Percentiles rank a stretch among this genome's conserved stretches.
Evolutionary conservation across 2,888 invertebrate genomes (phyloP).

Genomic region (Elmis aenea): DNA sequence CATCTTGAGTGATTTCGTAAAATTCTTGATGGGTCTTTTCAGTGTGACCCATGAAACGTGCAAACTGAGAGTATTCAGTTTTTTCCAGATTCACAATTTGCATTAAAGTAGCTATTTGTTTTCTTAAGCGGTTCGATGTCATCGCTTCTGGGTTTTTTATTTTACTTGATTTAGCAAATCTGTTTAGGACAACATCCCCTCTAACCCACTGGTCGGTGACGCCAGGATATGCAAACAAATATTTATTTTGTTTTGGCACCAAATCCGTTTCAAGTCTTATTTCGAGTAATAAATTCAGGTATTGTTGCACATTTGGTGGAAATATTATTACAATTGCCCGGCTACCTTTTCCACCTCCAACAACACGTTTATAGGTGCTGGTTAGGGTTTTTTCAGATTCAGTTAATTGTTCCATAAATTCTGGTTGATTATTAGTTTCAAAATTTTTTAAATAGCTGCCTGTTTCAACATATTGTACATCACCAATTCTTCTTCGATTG

Average conservation of each 20-base stretch:
- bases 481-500: conserved; percentile 11
- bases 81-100: conserved; percentile 4
- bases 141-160: conserved; percentile 8
- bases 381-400: conserved; percentile 12
- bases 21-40: conserved; percentile 6
- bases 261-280: conserved; percentile 7
- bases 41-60: conserved; percentile 5
- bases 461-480: conserved; percentile 4
- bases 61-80: conserved; percentile 4
- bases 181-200: conserved; percentile 8
- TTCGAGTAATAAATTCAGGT: conserved; percentile 10
- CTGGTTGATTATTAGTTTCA: conserved; percentile 5
- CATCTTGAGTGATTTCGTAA: conserved; percentile 11
- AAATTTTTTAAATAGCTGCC: conserved; percentile 8
- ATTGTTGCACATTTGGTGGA: conserved; percentile 12
- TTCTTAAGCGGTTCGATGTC: conserved; percentile 6
- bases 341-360: conserved; percentile 13
- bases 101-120: conserved; percentile 10
- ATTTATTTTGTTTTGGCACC: conserved; percentile 11
- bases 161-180: conserved; percentile 6
- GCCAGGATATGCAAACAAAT: conserved; percentile 11
- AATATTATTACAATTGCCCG: conserved; percentile 11
- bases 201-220: conserved; percentile 7
- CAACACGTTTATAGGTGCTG: conserved; percentile 6
- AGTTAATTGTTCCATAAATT: conserved; percentile 5